Base-by-base conservation (phyloP, 2,113 vertebrate genomes). In the Girardinichthys multiradiatus region DNA sequence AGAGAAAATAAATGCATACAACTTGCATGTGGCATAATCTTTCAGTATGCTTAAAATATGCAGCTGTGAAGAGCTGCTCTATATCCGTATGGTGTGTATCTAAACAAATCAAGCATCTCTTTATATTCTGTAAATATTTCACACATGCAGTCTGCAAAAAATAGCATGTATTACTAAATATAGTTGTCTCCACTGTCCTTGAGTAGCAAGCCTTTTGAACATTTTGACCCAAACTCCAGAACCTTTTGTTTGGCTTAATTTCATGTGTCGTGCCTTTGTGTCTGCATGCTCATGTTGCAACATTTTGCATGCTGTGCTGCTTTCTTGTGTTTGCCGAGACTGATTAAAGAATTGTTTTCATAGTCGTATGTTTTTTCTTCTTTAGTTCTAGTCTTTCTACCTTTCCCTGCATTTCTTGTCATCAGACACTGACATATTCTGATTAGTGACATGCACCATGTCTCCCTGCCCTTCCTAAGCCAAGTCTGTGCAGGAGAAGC, bases 401-500 rank as follows among this genome's bases (percentile, higher is more conserved):
- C n/a, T 67, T 68, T 29, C 57, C 58, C 60, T 78, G 9, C 14
- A 30, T 51, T 60, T 61, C 10, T 10, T 64, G 31, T 74, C 13
- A 31, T 54, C 11, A 31, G 19, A 59, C 4, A 42, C 11, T 27
- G 2, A 4, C 5, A 19, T 4, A 7, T 31, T 77, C 6, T 17
- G 10, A 15, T 58, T 76, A 26, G 66, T 29, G 75, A 42, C 59
- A 66, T 89, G 13, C 72, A 70, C 57, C 54, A 4, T 83, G 4
- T 84, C 37, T 89, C 35, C 87, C 39, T 88, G 70, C 89, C 68
- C 57, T 69, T 82, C 77, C 54, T 51, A 86, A 88, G 89, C 91
- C 89, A 94, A 94, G 92, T 94, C 92, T 89, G 94, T 94, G 65
- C 94, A 94, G 92, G 92, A 95, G 79, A 94, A 95, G 86, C 90